These are phyloP conservation scores for Copidosoma aretas DNA, from an alignment of 2,888 invertebrate genomes.

Conservation along the genomic window DNA sequence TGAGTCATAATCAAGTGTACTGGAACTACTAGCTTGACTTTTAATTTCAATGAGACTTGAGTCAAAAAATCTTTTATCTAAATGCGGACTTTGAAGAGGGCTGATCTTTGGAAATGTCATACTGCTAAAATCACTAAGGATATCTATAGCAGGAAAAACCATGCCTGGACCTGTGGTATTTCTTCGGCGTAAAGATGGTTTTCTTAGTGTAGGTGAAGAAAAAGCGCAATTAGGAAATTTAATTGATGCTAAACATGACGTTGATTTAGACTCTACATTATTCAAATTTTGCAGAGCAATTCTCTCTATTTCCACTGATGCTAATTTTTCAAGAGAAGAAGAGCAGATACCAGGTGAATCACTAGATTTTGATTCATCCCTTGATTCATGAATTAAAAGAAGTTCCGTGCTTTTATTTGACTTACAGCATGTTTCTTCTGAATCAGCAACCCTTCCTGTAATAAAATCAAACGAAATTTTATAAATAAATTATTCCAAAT, in stretches of 20 bases:
- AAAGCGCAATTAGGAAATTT: conserved; percentile 56
- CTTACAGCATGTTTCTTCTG: conserved; percentile 54
- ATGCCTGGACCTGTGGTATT: conserved; percentile 60
- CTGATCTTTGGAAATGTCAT: conserved; percentile 61
- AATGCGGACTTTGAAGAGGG: conserved; percentile 70
- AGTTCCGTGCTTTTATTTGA: conserved; percentile 17
- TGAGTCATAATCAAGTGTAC: conserved; percentile 67
- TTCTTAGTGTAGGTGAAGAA: conserved; percentile 56
- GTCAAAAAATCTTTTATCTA: conserved; percentile 83
- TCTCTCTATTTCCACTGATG: conserved; percentile 57
- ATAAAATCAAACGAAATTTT: not conserved
- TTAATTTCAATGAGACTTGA: conserved; percentile 82
- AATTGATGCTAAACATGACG: conserved; percentile 43
- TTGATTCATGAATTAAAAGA: no score
- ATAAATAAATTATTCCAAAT: not conserved
- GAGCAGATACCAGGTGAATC: no score
- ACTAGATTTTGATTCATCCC: no score
- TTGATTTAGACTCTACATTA: conserved; percentile 47
- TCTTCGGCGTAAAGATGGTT: conserved; percentile 56
- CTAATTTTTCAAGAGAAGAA: conserved; percentile 57
- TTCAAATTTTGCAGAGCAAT: conserved; percentile 51
- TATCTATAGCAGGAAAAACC: conserved; percentile 60
- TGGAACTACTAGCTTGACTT: conserved; percentile 71
- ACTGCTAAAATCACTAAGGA: conserved; percentile 58
- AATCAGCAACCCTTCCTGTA: conserved; percentile 45